These are phyloP conservation scores for Xanthorhoe spadicearia DNA, from an alignment of 2,888 invertebrate genomes.

Conservation along the genomic window DNA sequence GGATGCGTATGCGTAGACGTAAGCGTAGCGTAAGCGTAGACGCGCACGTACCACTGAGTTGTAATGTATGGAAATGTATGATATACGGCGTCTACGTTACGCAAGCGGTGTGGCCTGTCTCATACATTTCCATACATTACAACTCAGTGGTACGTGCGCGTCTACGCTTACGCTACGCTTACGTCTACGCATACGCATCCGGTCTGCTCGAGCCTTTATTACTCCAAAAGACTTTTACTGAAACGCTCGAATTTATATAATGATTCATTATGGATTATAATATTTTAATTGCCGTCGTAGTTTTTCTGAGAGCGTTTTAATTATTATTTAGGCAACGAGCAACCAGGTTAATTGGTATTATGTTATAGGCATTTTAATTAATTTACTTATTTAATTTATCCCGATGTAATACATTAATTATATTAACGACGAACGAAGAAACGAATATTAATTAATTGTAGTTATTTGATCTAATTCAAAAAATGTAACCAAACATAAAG, in stretches of 20 bases:
- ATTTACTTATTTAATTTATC: background rate
- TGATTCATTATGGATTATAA: constrained; percentile 12
- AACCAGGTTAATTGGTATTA: background rate
- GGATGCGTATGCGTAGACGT: too few relatives aligned
- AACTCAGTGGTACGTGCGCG: too few relatives aligned
- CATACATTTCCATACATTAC: too few relatives aligned
- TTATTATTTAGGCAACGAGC: background rate
- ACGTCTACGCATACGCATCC: too few relatives aligned
- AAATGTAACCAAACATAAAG: background rate
- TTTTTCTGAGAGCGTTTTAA: constrained; percentile 1
- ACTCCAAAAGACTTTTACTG: constrained; percentile 10
- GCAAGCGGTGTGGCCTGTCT: too few relatives aligned
- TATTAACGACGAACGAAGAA: too few relatives aligned
- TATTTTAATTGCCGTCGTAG: constrained; percentile 11
- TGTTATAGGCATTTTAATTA: background rate
- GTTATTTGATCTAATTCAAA: background rate
- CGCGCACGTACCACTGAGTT: too few relatives aligned
- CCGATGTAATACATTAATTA: too few relatives aligned
- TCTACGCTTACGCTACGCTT: background rate
- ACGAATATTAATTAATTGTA: too few relatives aligned
- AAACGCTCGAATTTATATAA: constrained; percentile 21
- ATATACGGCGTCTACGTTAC: too few relatives aligned
- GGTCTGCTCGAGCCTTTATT: background rate
- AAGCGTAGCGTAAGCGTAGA: too few relatives aligned
- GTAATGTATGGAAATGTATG: too few relatives aligned